Base-by-base conservation (phyloP, 1,140 invertebrate genomes). In the Samia ricini region DNA sequence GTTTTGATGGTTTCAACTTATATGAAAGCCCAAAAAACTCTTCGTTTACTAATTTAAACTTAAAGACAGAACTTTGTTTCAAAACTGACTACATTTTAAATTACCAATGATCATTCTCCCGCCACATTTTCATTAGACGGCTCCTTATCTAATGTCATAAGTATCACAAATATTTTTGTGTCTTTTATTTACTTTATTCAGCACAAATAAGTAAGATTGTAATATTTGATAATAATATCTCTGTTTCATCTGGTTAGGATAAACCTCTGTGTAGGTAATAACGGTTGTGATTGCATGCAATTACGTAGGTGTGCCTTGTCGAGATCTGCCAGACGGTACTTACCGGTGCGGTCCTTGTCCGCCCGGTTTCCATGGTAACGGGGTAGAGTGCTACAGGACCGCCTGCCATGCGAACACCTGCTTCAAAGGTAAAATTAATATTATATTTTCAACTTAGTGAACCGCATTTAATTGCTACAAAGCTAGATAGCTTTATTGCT, bases 341-440 rank as follows among this genome's bases (percentile, higher is more conserved):
- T 89, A 79, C 62, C 83, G 76, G 0, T 89, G 86, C 33, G 86
- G 81, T 0, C 12, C 71, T 0, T 89, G 86, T 51, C 86, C 86
- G 0, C 15, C 72, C 10, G 86, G 86, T 10, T 89, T 62, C 58
- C 76, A 79, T 23, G 86, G 86, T 15, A 88, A 87, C 48, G 86
- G 86, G 0, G 74, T 79, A 20, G 63, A 82, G n/a, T 89, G 86
- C 22, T 61, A 71, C 23, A 74, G 76, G 50, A n/a, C 79, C 0
- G 56, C 70, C 0, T 89, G 86, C 54, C 74, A 66, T 4, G 70
- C 72, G 0, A 74, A 69, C 23, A 67, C 76, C 12, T 88, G 85
- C 51, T 89, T 74, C 55, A 72, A 78, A 80, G 85, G 85, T 88
- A 67, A 60, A 59, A 33, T 29, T 19, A n/a, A 19, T 26, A 4